phyloP scores from a whole-genome alignment of 1,140 invertebrate species.

The Hermetia illucens region DNA sequence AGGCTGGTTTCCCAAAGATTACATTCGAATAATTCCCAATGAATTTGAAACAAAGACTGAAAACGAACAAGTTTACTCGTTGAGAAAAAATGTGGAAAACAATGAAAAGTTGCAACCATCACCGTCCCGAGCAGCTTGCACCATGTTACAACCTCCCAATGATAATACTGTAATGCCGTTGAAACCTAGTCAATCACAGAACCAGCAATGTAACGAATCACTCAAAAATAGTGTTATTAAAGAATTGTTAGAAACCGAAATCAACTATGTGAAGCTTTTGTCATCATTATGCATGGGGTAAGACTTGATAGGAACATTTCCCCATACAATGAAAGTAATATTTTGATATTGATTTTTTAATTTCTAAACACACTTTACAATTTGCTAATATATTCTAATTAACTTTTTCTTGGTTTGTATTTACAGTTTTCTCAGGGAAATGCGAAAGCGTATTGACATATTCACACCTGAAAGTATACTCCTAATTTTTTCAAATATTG shows the following conservation, averaged over 20 bases:
- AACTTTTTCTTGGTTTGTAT: slow-evolving; percentile 1
- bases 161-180: too few species aligned
- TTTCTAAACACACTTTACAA: neutral
- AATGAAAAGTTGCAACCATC: neutral
- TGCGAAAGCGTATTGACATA: slow-evolving; percentile 29
- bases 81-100: too few species aligned
- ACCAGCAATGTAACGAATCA: slow-evolving; percentile 11
- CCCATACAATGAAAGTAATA: neutral
- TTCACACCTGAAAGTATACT: slow-evolving; percentile 27
- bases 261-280: slow-evolving; percentile 28
- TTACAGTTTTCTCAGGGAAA: slow-evolving; percentile 23
- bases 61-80: too few species aligned
- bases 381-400: slow-evolving; percentile 2
- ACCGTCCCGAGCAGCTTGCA: too few species aligned
- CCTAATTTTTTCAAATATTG: slow-evolving; percentile 28
- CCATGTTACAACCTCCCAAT: too few species aligned
- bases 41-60: too few species aligned
- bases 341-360: neutral
- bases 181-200: too few species aligned
- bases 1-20: slow-evolving; percentile 31
- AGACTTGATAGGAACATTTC: too few species aligned
- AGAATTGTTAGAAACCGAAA: slow-evolving; percentile 26
- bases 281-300: slow-evolving; percentile 26
- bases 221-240: slow-evolving; percentile 21
- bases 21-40: slow-evolving; percentile 20